These are phyloP conservation scores for Micrastur ruficollis DNA, from an alignment of 2,797 vertebrate species.

Conservation along the genomic window DNA sequence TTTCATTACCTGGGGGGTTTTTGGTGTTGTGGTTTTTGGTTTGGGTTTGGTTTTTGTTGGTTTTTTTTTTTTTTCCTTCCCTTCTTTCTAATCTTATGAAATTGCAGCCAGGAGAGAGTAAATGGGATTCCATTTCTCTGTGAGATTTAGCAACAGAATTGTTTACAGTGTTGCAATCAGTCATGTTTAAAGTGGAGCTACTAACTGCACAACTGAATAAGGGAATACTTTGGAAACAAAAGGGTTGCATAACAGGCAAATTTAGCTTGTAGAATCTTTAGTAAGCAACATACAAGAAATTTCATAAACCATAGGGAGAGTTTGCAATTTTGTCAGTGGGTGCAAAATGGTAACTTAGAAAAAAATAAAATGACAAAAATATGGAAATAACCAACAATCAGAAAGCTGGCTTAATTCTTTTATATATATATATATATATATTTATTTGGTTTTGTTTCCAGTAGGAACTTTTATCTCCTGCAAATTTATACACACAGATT, in stretches of 20 bases:
- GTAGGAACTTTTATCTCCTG: neutral
- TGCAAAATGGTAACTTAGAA: neutral
- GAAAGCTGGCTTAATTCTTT: neutral
- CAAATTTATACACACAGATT: neutral
- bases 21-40: neutral
- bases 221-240: conserved; percentile 41
- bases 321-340: neutral
- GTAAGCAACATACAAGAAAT: neutral
- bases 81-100: neutral
- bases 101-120: conserved; percentile 9
- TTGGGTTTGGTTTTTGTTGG: neutral
- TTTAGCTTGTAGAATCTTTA: conserved; percentile 3
- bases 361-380: neutral
- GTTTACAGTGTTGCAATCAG: conserved; percentile 42
- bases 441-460: neutral
- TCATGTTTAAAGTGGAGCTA: conserved; percentile 50
- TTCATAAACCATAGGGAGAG: neutral
- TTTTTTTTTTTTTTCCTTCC: neutral
- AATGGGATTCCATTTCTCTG: conserved; percentile 38
- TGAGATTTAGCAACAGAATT: conserved; percentile 40
- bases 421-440: too few species aligned
- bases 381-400: neutral
- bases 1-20: neutral
- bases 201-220: conserved; percentile 43
- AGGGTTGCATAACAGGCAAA: conserved; percentile 29